A percentile compares a stretch with the other conserved stretches of the same genome.
Conservation (phyloP, 1,140 invertebrate species). For the Meloidogyne chitwoodi region DNA sequence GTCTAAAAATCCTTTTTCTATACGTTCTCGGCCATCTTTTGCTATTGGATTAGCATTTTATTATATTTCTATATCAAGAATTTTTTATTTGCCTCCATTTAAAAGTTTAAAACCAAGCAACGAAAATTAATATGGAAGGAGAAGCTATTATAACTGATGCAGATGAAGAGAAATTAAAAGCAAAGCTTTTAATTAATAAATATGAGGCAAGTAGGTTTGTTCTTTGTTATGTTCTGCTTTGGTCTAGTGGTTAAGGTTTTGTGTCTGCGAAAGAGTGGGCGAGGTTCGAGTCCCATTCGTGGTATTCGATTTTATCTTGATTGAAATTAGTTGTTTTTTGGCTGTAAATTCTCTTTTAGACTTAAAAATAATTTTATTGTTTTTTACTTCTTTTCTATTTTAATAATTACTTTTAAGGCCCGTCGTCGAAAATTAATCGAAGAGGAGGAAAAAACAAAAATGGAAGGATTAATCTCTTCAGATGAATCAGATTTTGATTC, state of each 20-base stretch:
- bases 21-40: not conserved
- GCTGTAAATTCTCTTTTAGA: too few relatives aligned
- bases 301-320: too few relatives aligned
- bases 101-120: not conserved
- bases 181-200: constrained; percentile 9
- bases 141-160: not conserved
- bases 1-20: not conserved
- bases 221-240: not conserved
- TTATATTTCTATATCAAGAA: constrained; percentile 9
- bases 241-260: too few relatives aligned
- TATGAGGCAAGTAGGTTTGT: not conserved
- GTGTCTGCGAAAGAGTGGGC: too few relatives aligned
- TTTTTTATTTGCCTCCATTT: constrained; percentile 12
- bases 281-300: too few relatives aligned
- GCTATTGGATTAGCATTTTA: constrained; percentile 4
- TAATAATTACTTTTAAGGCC: constrained; percentile 2
- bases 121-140: not conserved
- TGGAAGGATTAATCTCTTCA: constrained; percentile 37
- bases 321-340: too few relatives aligned
- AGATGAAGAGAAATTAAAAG: not conserved
- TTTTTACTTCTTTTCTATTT: too few relatives aligned
- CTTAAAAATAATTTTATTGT: too few relatives aligned
- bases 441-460: constrained; percentile 30
- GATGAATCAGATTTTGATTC: constrained; percentile 32
- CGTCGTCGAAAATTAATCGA: constrained; percentile 33